A percentile compares a stretch with the other conserved stretches of the same genome.
Conservation (phyloP, 2,113 vertebrate genomes). For the Stercorarius parasiticus region DNA sequence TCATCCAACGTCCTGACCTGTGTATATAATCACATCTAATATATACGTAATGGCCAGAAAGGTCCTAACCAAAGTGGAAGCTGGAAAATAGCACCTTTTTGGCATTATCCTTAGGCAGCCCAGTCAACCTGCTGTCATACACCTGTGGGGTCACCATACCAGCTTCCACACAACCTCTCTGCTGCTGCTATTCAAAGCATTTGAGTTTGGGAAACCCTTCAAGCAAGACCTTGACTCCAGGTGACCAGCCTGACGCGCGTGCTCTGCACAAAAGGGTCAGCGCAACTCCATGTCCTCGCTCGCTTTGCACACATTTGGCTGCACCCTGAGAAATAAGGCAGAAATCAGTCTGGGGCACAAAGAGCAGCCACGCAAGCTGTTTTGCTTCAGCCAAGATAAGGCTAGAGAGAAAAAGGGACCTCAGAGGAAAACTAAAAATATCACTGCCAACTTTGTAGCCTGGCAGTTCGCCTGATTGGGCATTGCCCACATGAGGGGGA, state of each 20-base stretch:
- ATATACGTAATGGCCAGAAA: background rate
- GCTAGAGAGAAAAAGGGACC: background rate
- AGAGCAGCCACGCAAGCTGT: background rate
- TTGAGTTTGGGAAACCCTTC: background rate
- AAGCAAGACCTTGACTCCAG: background rate
- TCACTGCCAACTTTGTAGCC: background rate
- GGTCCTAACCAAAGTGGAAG: background rate
- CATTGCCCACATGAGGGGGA: background rate
- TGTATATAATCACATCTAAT: background rate
- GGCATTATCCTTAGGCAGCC: background rate
- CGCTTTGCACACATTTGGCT: background rate
- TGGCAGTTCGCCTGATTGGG: slow-evolving; percentile 20
- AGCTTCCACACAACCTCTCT: background rate
- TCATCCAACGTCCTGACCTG: background rate
- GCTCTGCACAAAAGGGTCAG: background rate
- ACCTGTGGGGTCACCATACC: background rate
- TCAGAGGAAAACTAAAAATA: slow-evolving; percentile 42
- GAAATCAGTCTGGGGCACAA: background rate
- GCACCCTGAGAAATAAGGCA: background rate
- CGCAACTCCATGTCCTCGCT: accelerated
- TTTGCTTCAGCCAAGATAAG: background rate
- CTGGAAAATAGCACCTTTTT: background rate
- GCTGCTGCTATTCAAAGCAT: background rate
- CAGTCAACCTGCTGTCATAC: background rate
- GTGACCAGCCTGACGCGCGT: background rate